Evolutionary conservation across 2,888 invertebrate genomes (phyloP).

Genomic region (Craniophora ligustri): DNA sequence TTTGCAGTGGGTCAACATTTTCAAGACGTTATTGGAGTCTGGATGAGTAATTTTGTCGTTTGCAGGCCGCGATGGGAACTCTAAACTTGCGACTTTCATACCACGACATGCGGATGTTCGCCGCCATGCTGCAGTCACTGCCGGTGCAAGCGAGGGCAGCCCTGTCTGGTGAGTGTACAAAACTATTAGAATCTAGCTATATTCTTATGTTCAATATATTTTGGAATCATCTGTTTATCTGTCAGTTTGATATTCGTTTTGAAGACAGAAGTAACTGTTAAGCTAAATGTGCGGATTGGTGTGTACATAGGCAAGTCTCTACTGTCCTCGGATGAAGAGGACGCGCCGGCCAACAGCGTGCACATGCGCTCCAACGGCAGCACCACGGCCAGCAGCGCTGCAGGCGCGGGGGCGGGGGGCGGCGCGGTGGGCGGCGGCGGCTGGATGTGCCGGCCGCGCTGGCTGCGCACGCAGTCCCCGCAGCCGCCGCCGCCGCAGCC

Average conservation of each 20-base stretch:
- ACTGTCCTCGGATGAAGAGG: constrained; percentile 43
- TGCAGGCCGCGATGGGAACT: constrained; percentile 91
- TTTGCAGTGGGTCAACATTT: too few species aligned
- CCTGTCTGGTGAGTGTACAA: constrained; percentile 66
- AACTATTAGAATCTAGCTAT: neutral
- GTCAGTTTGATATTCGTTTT: too few species aligned
- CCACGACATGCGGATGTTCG: constrained; percentile 97
- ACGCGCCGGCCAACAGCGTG: constrained; percentile 79
- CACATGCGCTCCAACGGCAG: constrained; percentile 69
- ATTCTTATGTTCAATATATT: too few species aligned
- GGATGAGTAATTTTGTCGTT: constrained; percentile 1
- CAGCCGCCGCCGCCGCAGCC: constrained; percentile 65
- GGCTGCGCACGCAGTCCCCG: constrained; percentile 87
- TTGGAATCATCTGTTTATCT: too few species aligned
- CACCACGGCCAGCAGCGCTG: constrained; percentile 13
- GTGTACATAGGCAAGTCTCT: constrained; percentile 59
- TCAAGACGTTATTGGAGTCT: too few species aligned
- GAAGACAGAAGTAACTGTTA: neutral
- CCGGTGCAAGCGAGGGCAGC: constrained; percentile 93
- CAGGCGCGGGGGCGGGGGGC: constrained; percentile 82
- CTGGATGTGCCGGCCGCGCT: constrained; percentile 52
- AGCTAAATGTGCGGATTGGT: neutral
- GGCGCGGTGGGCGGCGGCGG: constrained; percentile 27
- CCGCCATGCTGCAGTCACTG: constrained; percentile 95
- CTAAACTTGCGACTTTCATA: constrained; percentile 96